phyloP scores from a whole-genome alignment of 2,888 invertebrate species.

The Smittia sp. region DNA sequence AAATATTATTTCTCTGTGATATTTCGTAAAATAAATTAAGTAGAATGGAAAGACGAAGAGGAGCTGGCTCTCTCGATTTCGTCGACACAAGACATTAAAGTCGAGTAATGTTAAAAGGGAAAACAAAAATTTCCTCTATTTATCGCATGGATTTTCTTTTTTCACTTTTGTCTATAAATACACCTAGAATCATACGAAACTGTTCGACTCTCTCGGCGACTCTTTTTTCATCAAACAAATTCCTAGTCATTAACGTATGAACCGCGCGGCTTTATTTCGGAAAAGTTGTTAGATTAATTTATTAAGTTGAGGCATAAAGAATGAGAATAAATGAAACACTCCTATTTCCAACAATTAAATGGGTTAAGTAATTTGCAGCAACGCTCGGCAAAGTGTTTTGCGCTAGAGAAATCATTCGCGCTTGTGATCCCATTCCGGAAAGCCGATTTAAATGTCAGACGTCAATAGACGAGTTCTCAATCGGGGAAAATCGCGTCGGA shows the following conservation, averaged over 20 bases:
- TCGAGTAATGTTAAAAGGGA: constrained; percentile 39
- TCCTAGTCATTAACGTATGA: constrained; percentile 16
- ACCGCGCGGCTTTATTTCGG: constrained; percentile 22
- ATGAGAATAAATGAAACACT: constrained; percentile 31
- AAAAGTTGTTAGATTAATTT: constrained; percentile 40
- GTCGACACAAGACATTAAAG: constrained; percentile 34
- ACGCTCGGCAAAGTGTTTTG: neutral
- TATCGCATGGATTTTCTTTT: constrained; percentile 39
- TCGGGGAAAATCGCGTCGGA: neutral
- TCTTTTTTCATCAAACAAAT: constrained; percentile 6
- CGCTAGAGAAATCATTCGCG: neutral
- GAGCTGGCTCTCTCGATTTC: constrained; percentile 5
- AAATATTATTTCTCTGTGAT: constrained; percentile 39
- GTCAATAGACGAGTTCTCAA: neutral
- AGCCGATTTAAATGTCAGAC: neutral
- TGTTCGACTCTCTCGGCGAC: neutral
- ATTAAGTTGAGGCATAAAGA: constrained; percentile 33
- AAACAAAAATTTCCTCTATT: constrained; percentile 35
- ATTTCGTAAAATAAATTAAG: constrained; percentile 41
- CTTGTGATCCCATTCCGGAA: neutral
- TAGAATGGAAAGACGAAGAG: constrained; percentile 32
- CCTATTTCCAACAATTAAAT: constrained; percentile 40
- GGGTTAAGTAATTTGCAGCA: constrained; percentile 40
- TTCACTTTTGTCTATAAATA: constrained; percentile 30
- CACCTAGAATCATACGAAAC: constrained; percentile 21